Evolutionary conservation across 2,113 vertebrate species (phyloP).

Genomic region (Epinephelus moara): DNA sequence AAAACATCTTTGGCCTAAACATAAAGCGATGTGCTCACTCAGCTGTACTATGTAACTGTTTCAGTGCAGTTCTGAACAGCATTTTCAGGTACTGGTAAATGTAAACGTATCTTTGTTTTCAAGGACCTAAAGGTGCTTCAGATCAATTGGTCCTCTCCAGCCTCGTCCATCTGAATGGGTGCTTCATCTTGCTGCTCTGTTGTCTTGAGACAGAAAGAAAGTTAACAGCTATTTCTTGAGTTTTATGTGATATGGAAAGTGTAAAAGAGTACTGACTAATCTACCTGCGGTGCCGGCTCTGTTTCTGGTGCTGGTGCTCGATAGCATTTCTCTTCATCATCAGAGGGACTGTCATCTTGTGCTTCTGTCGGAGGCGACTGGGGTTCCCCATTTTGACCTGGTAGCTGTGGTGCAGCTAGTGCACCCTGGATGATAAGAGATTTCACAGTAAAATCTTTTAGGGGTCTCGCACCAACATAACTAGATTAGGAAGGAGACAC

Average conservation of each 20-base stretch:
- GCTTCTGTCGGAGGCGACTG: neutral
- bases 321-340: neutral
- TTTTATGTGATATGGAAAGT: neutral
- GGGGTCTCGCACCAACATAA: neutral
- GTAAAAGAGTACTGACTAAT: neutral
- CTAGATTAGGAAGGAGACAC: neutral
- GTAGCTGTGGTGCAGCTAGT: neutral
- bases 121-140: neutral
- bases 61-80: neutral
- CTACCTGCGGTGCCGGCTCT: conserved; percentile 1
- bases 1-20: neutral
- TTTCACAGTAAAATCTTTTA: neutral
- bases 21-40: neutral
- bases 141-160: neutral
- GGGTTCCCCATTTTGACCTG: neutral
- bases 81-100: neutral
- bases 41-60: neutral
- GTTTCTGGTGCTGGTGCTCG: conserved; percentile 52
- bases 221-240: neutral
- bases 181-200: neutral
- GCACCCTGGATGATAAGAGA: conserved; percentile 6
- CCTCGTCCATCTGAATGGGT: neutral
- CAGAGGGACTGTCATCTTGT: neutral
- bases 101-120: neutral
- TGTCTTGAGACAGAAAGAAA: conserved; percentile 10